Percentiles rank a stretch among this genome's conserved stretches.
Conservation (phyloP, 30 jellyfish, hydroid and myxozoan genomes). For the Turritopsis rubra region DNA sequence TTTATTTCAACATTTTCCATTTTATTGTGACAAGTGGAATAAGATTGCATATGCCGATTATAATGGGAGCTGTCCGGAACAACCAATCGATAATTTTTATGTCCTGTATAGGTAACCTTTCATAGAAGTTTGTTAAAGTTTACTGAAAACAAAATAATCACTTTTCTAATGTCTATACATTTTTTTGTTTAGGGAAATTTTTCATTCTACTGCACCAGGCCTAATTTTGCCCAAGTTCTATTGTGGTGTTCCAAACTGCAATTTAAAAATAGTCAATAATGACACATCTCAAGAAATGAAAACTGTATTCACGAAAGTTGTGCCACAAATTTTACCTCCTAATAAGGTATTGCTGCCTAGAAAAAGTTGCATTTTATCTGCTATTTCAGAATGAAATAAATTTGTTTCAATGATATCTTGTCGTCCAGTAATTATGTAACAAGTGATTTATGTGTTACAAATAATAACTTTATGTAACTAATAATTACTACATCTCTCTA, state of each 20-base stretch:
- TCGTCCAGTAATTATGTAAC: no score
- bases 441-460: not conserved
- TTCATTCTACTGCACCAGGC: slow-evolving; percentile 55
- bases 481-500: not conserved
- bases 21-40: slow-evolving; percentile 69
- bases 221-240: slow-evolving; percentile 65
- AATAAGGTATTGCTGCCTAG: slow-evolving; percentile 49
- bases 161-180: not conserved
- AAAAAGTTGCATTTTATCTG: no score
- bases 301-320: slow-evolving; percentile 61
- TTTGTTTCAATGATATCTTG: no score
- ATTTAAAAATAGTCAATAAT: slow-evolving; percentile 63
- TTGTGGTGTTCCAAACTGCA: slow-evolving; percentile 58
- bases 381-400: no score
- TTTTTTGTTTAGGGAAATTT: slow-evolving; percentile 47
- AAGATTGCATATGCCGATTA: slow-evolving; percentile 72
- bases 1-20: slow-evolving; percentile 46
- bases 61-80: slow-evolving; percentile 75
- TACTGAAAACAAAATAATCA: not conserved
- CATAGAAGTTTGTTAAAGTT: not conserved
- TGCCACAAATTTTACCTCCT: slow-evolving; percentile 55
- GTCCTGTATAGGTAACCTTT: slow-evolving; percentile 58
- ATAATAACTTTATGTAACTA: not conserved
- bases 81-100: slow-evolving; percentile 65
- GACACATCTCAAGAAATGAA: slow-evolving; percentile 69